phyloP scores from a whole-genome alignment of 2,888 invertebrate genomes.

The Fragum sueziense region DNA sequence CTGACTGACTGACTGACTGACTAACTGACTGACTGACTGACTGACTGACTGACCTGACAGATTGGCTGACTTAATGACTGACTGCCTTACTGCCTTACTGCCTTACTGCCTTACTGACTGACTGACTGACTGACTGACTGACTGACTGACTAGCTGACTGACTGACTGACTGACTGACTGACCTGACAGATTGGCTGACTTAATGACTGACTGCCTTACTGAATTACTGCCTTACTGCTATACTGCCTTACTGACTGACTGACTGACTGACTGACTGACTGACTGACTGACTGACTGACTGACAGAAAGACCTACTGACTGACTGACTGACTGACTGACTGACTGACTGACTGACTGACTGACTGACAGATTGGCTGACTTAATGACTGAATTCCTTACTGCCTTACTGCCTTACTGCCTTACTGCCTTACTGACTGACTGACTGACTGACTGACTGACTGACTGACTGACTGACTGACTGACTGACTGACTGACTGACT shows the following conservation, averaged over 20 bases:
- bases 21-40: too few relatives aligned
- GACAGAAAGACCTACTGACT: too few relatives aligned
- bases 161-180: too few relatives aligned
- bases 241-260: not conserved
- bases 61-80: not conserved
- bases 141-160: too few relatives aligned
- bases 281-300: not conserved
- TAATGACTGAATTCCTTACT: not conserved
- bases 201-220: constrained; percentile 9
- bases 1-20: too few relatives aligned
- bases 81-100: not conserved
- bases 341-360: constrained; percentile 6
- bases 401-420: not conserved
- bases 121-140: not conserved
- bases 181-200: too few relatives aligned
- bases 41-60: too few relatives aligned
- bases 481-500: too few relatives aligned
- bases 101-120: not conserved
- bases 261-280: constrained; percentile 12
- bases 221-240: too few relatives aligned
- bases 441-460: too few relatives aligned
- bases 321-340: not conserved
- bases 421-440: not conserved
- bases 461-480: too few relatives aligned
- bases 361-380: constrained; percentile 13